A percentile compares a stretch with the other conserved stretches of the same genome.
Conservation (phyloP, 1,140 invertebrate species). For the Polypedilum pembai region DNA sequence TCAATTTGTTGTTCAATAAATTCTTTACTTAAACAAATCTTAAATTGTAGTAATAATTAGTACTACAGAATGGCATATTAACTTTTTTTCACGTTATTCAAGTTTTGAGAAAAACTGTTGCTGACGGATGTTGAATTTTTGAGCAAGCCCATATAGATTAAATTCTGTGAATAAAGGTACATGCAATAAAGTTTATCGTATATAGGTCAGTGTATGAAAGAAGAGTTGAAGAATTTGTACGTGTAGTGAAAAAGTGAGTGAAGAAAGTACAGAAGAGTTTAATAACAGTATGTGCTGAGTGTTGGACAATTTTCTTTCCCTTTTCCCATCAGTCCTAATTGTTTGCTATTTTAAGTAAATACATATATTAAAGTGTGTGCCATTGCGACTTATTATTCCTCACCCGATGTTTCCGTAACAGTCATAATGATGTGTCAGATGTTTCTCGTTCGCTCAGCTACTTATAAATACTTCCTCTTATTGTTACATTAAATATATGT, state of each 20-base stretch:
- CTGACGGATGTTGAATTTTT: too few species aligned
- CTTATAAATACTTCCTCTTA: constrained; percentile 19
- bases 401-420: background rate
- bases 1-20: too few species aligned
- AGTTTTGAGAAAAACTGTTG: too few species aligned
- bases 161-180: background rate
- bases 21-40: too few species aligned
- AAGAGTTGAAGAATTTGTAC: background rate
- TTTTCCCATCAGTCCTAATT: background rate
- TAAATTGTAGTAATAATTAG: too few species aligned
- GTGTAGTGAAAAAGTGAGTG: background rate
- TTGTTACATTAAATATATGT: constrained; percentile 22
- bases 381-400: constrained; percentile 16
- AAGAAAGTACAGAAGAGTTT: too few species aligned
- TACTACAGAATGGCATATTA: too few species aligned
- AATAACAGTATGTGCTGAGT: background rate
- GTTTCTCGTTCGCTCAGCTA: background rate
- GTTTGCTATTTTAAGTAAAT: background rate
- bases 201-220: constrained; percentile 20
- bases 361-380: constrained; percentile 21
- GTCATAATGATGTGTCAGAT: background rate
- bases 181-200: background rate
- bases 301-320: background rate
- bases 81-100: too few species aligned
- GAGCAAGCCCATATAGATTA: too few species aligned